Evolutionary conservation across 2,113 vertebrate genomes (phyloP).

Genomic region (Gila orcuttii): DNA sequence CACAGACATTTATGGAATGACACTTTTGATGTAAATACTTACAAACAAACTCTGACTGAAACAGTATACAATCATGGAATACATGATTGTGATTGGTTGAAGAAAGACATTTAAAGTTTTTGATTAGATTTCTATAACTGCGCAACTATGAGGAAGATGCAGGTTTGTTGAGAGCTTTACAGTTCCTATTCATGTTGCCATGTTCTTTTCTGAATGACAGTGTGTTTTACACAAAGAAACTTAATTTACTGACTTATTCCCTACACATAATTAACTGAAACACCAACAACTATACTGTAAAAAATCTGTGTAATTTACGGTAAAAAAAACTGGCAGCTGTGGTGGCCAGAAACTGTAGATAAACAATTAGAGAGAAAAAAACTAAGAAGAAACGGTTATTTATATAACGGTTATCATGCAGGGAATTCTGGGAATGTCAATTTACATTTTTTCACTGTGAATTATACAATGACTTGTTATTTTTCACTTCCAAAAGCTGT

Average conservation of each 20-base stretch:
- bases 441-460: no score
- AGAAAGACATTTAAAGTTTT: neutral
- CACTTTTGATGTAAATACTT: neutral
- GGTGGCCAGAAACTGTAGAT: no score
- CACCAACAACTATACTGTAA: neutral
- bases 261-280: neutral
- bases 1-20: neutral
- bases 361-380: no score
- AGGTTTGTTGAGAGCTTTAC: neutral
- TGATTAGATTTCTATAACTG: neutral
- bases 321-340: no score
- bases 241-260: neutral
- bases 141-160: neutral
- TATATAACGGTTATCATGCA: no score
- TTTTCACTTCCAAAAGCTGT: no score
- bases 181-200: neutral
- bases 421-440: no score
- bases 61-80: neutral
- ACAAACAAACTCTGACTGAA: neutral
- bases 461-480: no score
- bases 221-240: no score
- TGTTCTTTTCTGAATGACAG: neutral
- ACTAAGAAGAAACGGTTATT: no score
- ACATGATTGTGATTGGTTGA: neutral
- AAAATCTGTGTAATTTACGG: no score